These are phyloP conservation scores for Caenorhabditis briggsae DNA, from an alignment of 1,140 invertebrate genomes.

Conservation along the genomic window DNA sequence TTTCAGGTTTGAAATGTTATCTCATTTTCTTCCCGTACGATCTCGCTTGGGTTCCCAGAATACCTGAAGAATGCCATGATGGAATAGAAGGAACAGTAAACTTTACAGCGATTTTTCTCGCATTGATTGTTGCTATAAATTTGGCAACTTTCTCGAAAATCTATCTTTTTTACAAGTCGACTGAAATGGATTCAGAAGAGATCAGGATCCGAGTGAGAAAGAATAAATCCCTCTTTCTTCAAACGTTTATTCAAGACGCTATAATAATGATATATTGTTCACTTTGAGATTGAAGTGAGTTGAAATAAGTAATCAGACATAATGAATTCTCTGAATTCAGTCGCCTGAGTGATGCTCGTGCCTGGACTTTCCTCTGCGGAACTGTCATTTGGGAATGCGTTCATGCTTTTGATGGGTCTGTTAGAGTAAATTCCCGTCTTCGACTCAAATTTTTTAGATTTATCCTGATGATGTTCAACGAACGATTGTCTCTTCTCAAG, in stretches of 20 bases:
- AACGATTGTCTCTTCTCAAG: background rate
- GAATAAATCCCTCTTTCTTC: background rate
- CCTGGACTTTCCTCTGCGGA: conserved; percentile 13
- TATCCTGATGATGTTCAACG: background rate
- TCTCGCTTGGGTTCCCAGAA: background rate
- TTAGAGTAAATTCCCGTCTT: background rate
- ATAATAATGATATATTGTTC: conserved; percentile 7
- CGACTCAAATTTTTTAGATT: background rate
- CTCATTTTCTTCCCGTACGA: background rate
- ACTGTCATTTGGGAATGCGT: conserved; percentile 34
- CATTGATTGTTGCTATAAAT: background rate
- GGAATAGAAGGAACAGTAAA: background rate
- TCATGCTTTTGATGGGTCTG: conserved; percentile 4
- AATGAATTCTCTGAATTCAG: background rate
- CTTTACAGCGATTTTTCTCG: background rate
- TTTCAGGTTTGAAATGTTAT: background rate
- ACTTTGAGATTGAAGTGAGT: background rate
- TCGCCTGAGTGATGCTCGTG: background rate
- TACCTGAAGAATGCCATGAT: background rate
- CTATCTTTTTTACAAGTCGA: conserved; percentile 27
- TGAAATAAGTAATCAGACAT: background rate
- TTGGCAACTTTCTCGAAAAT: conserved; percentile 6
- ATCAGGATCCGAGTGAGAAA: background rate
- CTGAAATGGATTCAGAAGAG: background rate
- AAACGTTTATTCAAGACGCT: conserved; percentile 4